Percentiles rank a stretch among this genome's conserved stretches.
Evolutionary conservation across 2,888 invertebrate genomes (phyloP).

Genomic region (Stenolophus ochropezus): DNA sequence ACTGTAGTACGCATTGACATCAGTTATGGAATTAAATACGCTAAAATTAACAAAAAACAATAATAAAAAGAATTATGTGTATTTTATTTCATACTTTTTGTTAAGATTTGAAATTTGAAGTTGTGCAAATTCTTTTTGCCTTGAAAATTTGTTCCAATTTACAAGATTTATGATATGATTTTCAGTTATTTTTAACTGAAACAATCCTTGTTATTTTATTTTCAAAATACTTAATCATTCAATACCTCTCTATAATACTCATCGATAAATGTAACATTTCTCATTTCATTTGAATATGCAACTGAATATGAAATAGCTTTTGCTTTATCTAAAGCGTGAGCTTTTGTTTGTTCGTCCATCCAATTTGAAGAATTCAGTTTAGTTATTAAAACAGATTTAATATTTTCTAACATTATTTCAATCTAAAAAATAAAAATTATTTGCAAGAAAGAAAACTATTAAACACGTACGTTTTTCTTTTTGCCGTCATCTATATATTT

Average conservation of each 20-base stretch:
- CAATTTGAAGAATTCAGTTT: constrained; percentile 67
- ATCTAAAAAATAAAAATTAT: too few relatives aligned
- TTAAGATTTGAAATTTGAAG: constrained; percentile 73
- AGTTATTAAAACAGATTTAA: constrained; percentile 70
- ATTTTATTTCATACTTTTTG: constrained; percentile 30
- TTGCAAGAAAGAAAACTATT: too few relatives aligned
- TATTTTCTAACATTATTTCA: constrained; percentile 74
- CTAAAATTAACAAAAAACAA: constrained; percentile 64
- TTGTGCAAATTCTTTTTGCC: constrained; percentile 74
- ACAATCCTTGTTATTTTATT: constrained; percentile 52
- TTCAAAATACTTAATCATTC: neutral
- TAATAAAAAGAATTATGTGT: constrained; percentile 18
- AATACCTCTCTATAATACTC: constrained; percentile 67
- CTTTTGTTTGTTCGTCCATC: constrained; percentile 68
- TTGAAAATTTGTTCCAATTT: constrained; percentile 76
- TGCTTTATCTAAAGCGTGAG: constrained; percentile 68
- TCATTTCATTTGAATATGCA: constrained; percentile 68
- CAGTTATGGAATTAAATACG: constrained; percentile 69
- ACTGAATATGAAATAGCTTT: constrained; percentile 66
- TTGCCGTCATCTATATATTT: constrained; percentile 59
- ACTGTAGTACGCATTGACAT: constrained; percentile 71
- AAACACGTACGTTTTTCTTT: constrained; percentile 61
- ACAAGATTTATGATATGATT: constrained; percentile 81
- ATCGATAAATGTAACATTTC: constrained; percentile 64
- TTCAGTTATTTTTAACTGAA: constrained; percentile 74